Evolutionary conservation across 2,888 invertebrate species (phyloP).

Genomic region (Ligdia adustata): DNA sequence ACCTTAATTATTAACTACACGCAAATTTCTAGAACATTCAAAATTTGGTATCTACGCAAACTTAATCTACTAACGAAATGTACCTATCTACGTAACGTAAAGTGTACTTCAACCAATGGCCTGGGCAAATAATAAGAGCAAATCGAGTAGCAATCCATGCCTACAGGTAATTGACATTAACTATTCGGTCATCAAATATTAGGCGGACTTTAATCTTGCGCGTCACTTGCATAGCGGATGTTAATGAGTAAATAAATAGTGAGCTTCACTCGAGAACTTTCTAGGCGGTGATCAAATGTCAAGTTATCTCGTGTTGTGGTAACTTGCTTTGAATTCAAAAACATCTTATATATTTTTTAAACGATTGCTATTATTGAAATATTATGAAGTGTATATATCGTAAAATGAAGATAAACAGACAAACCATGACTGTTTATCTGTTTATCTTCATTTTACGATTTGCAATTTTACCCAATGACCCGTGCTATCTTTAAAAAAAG

Average conservation of each 20-base stretch:
- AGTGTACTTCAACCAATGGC: constrained; percentile 3
- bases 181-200: constrained; percentile 19
- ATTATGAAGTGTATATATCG: no score
- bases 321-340: no score
- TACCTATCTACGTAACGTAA: background rate
- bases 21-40: constrained; percentile 4
- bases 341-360: no score
- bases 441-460: no score
- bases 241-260: constrained; percentile 5
- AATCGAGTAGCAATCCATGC: constrained; percentile 8
- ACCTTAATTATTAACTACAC: no score
- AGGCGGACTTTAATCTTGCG: constrained; percentile 9
- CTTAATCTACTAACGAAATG: constrained; percentile 2
- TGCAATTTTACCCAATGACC: background rate
- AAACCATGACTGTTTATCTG: no score
- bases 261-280: constrained; percentile 3
- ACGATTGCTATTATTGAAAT: no score
- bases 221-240: constrained; percentile 1
- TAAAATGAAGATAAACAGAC: no score
- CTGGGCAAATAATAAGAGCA: constrained; percentile 24
- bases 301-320: no score
- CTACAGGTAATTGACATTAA: constrained; percentile 5
- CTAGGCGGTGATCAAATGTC: background rate
- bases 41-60: no score
- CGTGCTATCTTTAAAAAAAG: background rate